Evolutionary conservation across 2,888 invertebrate genomes (phyloP).

Genomic region (Plagiodera versicolora): DNA sequence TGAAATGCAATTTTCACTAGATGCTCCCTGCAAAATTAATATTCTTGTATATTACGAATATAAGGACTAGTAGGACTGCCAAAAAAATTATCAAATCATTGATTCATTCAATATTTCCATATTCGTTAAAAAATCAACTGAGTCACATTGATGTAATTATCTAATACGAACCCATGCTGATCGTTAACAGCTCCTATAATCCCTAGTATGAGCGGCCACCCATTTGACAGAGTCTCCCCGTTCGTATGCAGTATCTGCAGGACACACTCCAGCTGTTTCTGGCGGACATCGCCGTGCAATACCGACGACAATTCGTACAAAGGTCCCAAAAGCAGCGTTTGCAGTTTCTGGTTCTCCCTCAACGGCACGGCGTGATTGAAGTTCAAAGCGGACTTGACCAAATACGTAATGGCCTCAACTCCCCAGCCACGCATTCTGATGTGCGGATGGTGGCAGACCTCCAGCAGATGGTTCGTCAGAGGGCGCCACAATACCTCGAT

Average conservation of each 20-base stretch:
- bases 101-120: too few relatives aligned
- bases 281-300: conserved; percentile 90
- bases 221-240: conserved; percentile 89
- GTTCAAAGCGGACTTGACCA: conserved; percentile 88
- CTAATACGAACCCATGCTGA: conserved; percentile 74
- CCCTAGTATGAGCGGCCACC: conserved; percentile 93
- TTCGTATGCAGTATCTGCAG: conserved; percentile 89
- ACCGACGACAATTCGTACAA: conserved; percentile 89
- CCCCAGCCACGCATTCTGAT: conserved; percentile 97
- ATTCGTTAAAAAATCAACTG: too few relatives aligned
- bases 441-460: conserved; percentile 94
- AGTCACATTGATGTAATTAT: too few relatives aligned
- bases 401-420: conserved; percentile 91
- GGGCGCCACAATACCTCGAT: conserved; percentile 95
- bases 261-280: conserved; percentile 92
- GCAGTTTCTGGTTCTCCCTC: conserved; percentile 84
- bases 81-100: too few relatives aligned
- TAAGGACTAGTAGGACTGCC: too few relatives aligned
- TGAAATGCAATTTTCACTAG: conserved; percentile 93
- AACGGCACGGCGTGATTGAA: conserved; percentile 82
- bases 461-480: conserved; percentile 91
- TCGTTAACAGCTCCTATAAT: conserved; percentile 95
- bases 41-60: too few relatives aligned
- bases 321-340: conserved; percentile 84
- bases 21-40: conserved; percentile 78